A percentile compares a stretch with the other conserved stretches of the same genome.
These are phyloP conservation scores for Danionella dracula DNA, from an alignment of 2,797 vertebrate species.

Conservation along the genomic window DNA sequence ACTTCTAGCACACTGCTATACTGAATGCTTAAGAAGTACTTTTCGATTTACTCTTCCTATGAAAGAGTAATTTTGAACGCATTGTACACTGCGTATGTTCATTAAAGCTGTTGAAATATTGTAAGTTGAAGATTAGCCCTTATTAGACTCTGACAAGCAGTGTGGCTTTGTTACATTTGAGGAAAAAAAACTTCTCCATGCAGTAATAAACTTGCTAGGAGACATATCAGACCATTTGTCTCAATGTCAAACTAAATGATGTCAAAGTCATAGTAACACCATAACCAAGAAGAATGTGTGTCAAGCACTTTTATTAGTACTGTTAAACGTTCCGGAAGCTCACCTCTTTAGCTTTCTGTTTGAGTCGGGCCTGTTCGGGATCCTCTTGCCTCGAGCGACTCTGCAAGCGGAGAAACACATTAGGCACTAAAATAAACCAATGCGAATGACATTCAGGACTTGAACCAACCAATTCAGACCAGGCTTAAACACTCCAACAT, in stretches of 20 bases:
- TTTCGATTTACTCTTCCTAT: too few relatives aligned
- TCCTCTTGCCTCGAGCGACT: slow-evolving; percentile 94
- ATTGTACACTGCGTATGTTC: too few relatives aligned
- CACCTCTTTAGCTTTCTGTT: slow-evolving; percentile 97
- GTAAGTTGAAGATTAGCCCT: slow-evolving; percentile 1
- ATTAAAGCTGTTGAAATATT: slow-evolving; percentile 20
- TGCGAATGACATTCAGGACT: neutral
- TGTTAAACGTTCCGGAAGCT: slow-evolving; percentile 29
- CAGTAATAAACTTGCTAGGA: slow-evolving; percentile 31
- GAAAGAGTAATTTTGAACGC: too few relatives aligned
- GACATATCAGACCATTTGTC: slow-evolving; percentile 17
- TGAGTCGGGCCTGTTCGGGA: slow-evolving; percentile 87
- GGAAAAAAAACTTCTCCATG: neutral
- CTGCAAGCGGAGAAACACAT: slow-evolving; percentile 54
- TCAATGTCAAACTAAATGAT: slow-evolving; percentile 34
- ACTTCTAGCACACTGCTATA: too few relatives aligned
- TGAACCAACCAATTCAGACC: neutral
- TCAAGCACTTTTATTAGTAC: slow-evolving; percentile 18
- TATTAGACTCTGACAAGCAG: neutral
- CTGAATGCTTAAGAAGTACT: too few relatives aligned
- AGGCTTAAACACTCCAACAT: too few relatives aligned
- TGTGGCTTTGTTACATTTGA: slow-evolving; percentile 21
- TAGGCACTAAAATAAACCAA: slow-evolving; percentile 6
- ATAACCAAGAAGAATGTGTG: slow-evolving; percentile 27
- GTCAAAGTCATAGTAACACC: slow-evolving; percentile 11